Evolutionary conservation across 1,140 invertebrate genomes (phyloP).

Genomic region (Eurytemora carolleeae): DNA sequence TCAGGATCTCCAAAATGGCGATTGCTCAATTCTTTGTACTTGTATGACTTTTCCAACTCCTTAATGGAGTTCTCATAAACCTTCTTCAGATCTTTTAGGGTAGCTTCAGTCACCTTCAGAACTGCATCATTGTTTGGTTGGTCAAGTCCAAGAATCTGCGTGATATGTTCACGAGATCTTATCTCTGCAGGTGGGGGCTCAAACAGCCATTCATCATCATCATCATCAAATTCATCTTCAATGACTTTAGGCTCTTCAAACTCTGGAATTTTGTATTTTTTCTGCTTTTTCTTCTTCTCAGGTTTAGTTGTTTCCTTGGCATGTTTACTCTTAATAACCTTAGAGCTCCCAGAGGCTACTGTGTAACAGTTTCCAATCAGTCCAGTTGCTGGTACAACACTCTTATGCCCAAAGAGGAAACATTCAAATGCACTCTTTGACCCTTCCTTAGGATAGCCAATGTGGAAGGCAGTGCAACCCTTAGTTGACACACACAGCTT

Average conservation of each 20-base stretch:
- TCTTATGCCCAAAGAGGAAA: conserved; percentile 9
- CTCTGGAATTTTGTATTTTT: conserved; percentile 3
- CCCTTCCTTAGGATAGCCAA: not conserved
- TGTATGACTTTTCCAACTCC: conserved; percentile 68
- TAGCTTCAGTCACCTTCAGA: conserved; percentile 23
- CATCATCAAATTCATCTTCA: conserved; percentile 4
- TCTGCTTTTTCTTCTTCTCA: not conserved
- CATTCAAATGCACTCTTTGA: not conserved
- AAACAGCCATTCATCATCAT: conserved; percentile 13
- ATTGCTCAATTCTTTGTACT: conserved; percentile 76
- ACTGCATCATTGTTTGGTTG: not conserved
- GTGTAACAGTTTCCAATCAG: conserved; percentile 8
- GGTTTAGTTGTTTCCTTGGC: not conserved
- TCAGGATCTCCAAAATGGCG: conserved; percentile 61
- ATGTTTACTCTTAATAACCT: not conserved
- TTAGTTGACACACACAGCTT: conserved; percentile 1
- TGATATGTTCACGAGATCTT: not conserved
- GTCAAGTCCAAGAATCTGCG: not conserved
- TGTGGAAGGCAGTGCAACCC: conserved; percentile 11
- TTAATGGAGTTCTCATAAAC: conserved; percentile 70
- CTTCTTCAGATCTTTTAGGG: conserved; percentile 62
- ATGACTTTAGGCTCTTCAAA: conserved; percentile 8
- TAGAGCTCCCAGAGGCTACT: not conserved
- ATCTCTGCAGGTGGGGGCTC: conserved; percentile 4
- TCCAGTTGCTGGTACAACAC: not conserved